Percentiles rank a stretch among this genome's conserved stretches.
Evolutionary conservation across 2,888 invertebrate genomes (phyloP).

Genomic region (Drosophila melanosoma): DNA sequence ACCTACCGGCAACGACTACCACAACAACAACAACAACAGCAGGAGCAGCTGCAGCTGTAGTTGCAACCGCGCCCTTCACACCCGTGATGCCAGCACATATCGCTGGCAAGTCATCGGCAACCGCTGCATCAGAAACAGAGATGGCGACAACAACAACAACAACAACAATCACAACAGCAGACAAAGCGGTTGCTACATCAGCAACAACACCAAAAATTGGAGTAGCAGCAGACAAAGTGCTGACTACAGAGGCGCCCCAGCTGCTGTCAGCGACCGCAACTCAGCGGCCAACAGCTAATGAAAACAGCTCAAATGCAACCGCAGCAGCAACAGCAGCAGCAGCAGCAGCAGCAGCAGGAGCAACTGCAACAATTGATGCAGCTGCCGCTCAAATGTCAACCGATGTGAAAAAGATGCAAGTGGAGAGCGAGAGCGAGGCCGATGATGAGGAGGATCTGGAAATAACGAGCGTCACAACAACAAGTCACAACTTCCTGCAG

Average conservation of each 20-base stretch:
- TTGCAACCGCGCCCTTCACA: constrained; percentile 1
- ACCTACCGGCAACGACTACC: constrained; percentile 19
- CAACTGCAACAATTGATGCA: constrained; percentile 29
- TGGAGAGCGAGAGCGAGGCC: constrained; percentile 35
- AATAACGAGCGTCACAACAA: constrained; percentile 56
- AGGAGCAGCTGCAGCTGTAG: background rate
- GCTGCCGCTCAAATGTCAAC: constrained; percentile 7
- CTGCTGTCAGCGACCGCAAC: constrained; percentile 30
- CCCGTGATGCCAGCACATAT: constrained; percentile 8
- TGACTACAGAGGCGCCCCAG: constrained; percentile 27
- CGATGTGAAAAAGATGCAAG: constrained; percentile 44
- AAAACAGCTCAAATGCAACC: constrained; percentile 49
- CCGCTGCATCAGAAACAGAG: constrained; percentile 35
- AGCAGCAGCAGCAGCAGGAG: background rate
- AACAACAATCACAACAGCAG: constrained; percentile 18
- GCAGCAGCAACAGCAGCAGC: constrained; percentile 4
- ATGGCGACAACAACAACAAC: constrained; percentile 29
- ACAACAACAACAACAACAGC: constrained; percentile 4
- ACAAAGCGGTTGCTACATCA: constrained; percentile 20
- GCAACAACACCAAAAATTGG: constrained; percentile 19
- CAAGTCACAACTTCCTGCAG: constrained; percentile 84
- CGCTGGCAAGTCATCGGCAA: constrained; percentile 10
- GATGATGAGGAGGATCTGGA: constrained; percentile 29
- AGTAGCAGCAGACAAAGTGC: constrained; percentile 25
- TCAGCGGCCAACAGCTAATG: constrained; percentile 50